Evolutionary conservation across 2,797 vertebrate genomes (phyloP).

Genomic region (Scarus forsteni): DNA sequence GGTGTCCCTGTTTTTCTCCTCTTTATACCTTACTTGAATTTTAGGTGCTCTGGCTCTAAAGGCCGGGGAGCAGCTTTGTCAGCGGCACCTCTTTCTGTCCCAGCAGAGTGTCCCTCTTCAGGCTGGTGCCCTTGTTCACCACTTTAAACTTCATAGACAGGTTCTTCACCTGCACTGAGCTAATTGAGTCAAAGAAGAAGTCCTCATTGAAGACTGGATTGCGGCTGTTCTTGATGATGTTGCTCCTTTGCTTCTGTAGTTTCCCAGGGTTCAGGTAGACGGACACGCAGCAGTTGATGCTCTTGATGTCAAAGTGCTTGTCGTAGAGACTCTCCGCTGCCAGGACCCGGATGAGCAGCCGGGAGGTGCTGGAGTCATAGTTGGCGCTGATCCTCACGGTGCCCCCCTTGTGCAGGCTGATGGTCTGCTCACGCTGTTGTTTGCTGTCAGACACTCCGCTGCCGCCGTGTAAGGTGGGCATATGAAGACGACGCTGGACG

Average conservation of each 20-base stretch:
- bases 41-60: conserved; percentile 59
- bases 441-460: conserved; percentile 65
- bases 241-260: conserved; percentile 96
- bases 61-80: conserved; percentile 86
- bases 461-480: conserved; percentile 84
- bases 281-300: conserved; percentile 96
- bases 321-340: conserved; percentile 93
- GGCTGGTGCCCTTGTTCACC: conserved; percentile 97
- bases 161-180: conserved; percentile 87
- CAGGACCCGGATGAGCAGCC: conserved; percentile 90
- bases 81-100: conserved; percentile 93
- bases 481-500: conserved; percentile 86
- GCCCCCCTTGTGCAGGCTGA: conserved; percentile 90
- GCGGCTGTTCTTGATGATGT: conserved; percentile 97
- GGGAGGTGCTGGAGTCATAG: conserved; percentile 89
- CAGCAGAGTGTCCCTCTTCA: conserved; percentile 94
- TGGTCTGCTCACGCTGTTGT: conserved; percentile 80
- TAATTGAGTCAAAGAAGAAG: conserved; percentile 96
- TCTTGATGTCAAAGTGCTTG: conserved; percentile 87
- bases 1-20: neutral
- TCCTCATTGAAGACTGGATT: conserved; percentile 97
- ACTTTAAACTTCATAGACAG: conserved; percentile 95
- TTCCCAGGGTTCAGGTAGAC: conserved; percentile 96
- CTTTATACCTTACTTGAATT: conserved; percentile 19
- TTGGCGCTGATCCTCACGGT: conserved; percentile 89